Base-by-base conservation (phyloP, 2,888 invertebrate genomes). In the Eilema sororculum region DNA sequence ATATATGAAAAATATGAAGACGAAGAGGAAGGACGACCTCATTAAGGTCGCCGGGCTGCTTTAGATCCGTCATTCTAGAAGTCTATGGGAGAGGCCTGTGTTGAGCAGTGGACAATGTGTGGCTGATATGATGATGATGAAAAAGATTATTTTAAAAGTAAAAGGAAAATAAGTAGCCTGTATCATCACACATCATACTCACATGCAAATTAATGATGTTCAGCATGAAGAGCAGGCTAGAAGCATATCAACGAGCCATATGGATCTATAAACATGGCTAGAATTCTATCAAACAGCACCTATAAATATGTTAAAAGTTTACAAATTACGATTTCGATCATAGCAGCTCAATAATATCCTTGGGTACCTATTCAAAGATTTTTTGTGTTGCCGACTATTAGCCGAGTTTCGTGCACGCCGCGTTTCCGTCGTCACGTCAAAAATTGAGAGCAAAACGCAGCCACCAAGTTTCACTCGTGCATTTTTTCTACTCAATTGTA, bases 371-470 rank as follows among this genome's bases (percentile, higher is more conserved):
- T 71, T 69, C 59, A 76, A 73, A 75, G 28, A 67, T 67, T 84
- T 84, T 84, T 82, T 82, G 56, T 74, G 62, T 68, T 66, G 82
- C 78, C 78, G 75, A 76, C 78, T 82, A 80, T 41, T 41, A 81
- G 77, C 75, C 75, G 74, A 69, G 79, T 78, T 81, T 81, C 72
- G 76, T 75, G 78, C 80, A 78, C 64, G 74, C 69, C 63, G 30
- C 63, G 64, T 72, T 79, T 79, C 78, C 75, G 78, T 80, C 84
- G 84, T 86, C 84, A 84, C 84, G 76, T 77, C 79, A 79, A 85
- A n/a, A 88, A 88, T 87, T 82, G 87, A 90, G 88, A 90, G 82
- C 89, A 86, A 73, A 76, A 67, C 73, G 72, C 68, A 68, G 70
- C 68, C 61, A 72, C 59, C 77, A 82, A 85, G 90, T 90, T 90